phyloP scores from a whole-genome alignment of 2,113 vertebrate genomes.

The Thinocorus orbignyianus region DNA sequence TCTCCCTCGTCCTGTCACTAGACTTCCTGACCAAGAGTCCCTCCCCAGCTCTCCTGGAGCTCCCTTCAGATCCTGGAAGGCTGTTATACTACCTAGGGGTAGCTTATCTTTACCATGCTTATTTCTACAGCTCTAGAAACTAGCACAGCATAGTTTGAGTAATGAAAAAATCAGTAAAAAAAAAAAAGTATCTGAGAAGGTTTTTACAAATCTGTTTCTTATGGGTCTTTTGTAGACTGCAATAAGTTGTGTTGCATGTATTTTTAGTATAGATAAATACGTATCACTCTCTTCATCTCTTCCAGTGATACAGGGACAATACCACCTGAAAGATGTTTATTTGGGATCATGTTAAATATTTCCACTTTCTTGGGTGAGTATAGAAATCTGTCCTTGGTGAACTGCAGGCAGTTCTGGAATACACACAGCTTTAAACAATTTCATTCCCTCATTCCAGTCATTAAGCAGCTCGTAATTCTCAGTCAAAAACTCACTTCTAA shows the following conservation, averaged over 20 bases:
- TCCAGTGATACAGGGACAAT: slow-evolving; percentile 88
- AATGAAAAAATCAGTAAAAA: not conserved
- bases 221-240: not conserved
- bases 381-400: not conserved
- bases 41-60: too few species aligned
- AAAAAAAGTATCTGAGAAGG: not conserved
- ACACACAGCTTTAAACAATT: not conserved
- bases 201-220: not conserved
- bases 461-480: not conserved
- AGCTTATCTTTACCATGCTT: not conserved
- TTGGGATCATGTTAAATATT: slow-evolving; percentile 92
- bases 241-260: not conserved
- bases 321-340: slow-evolving; percentile 91
- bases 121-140: not conserved
- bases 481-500: not conserved
- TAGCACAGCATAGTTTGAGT: not conserved
- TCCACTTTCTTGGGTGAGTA: slow-evolving; percentile 88
- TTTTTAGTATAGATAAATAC: not conserved
- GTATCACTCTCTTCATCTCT: slow-evolving; percentile 33
- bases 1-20: too few species aligned
- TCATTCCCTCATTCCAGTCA: not conserved
- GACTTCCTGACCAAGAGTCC: too few species aligned
- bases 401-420: not conserved
- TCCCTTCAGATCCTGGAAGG: too few species aligned
- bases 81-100: not conserved